Percentiles rank a stretch among this genome's conserved stretches.
phyloP scores from a whole-genome alignment of 2,888 invertebrate genomes.

The Lasioglossum malachurum region DNA sequence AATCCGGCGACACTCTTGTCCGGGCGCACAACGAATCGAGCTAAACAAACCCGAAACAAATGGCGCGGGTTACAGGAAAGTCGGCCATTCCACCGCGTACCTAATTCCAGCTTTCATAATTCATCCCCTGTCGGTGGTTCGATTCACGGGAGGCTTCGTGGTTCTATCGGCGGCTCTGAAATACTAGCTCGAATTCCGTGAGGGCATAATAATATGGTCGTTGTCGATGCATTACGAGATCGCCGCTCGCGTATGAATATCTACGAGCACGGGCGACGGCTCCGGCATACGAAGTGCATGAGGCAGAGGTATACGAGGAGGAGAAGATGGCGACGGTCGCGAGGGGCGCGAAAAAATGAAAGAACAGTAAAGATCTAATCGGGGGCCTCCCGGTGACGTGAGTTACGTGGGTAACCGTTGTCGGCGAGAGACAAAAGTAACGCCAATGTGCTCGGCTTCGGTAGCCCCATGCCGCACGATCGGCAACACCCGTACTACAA shows the following conservation, averaged over 20 bases:
- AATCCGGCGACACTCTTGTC: not conserved
- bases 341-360: constrained; percentile 43
- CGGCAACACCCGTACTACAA: constrained; percentile 68
- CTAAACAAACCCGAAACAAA: constrained; percentile 7
- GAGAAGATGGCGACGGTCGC: not conserved
- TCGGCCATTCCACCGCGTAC: not conserved
- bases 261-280: constrained; percentile 40
- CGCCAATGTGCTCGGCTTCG: constrained; percentile 54
- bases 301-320: not conserved
- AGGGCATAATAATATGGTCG: constrained; percentile 43
- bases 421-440: constrained; percentile 75
- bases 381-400: constrained; percentile 73
- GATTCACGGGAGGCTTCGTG: constrained; percentile 40
- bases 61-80: not conserved
- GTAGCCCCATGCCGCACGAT: constrained; percentile 69
- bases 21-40: not conserved
- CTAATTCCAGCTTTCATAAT: constrained; percentile 34
- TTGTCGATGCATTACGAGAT: constrained; percentile 63
- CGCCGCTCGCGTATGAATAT: constrained; percentile 70
- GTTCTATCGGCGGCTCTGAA: constrained; percentile 17
- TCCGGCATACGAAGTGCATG: constrained; percentile 45
- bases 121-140: constrained; percentile 37
- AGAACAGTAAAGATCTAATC: constrained; percentile 76
- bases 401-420: constrained; percentile 78
- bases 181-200: constrained; percentile 48